phyloP scores from a whole-genome alignment of 2,797 vertebrate species.

The Okamejei kenojei region DNA sequence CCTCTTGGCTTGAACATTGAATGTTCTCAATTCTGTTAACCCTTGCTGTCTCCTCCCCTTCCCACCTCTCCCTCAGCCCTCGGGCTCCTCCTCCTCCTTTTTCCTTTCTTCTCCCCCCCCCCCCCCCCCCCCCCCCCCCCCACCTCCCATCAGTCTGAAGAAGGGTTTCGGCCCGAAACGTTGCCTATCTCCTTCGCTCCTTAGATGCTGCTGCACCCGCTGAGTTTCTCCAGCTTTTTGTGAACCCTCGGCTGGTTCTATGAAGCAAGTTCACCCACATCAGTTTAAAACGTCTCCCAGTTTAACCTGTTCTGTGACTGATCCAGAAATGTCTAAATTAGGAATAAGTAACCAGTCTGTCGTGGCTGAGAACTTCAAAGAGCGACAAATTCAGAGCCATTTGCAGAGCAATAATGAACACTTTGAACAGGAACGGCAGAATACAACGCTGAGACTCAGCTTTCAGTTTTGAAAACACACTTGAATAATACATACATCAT shows the following conservation, averaged over 20 bases:
- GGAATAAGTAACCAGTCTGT: not conserved
- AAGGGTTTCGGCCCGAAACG: no score
- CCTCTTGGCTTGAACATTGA: no score
- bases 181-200: no score
- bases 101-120: no score
- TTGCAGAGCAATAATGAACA: not conserved
- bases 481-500: not conserved
- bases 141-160: no score
- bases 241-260: not conserved
- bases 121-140: no score
- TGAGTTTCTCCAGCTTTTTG: no score
- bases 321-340: not conserved
- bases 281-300: not conserved
- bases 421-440: not conserved
- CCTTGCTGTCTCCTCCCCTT: no score
- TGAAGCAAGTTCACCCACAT: not conserved
- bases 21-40: no score
- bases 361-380: not conserved
- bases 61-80: no score
- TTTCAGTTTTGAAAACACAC: not conserved
- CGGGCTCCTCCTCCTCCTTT: no score
- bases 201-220: no score
- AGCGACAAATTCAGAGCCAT: not conserved
- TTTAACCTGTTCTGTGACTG: not conserved
- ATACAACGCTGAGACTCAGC: not conserved